phyloP scores from a whole-genome alignment of 2,888 invertebrate species.

The Malthinus flaveolus region DNA sequence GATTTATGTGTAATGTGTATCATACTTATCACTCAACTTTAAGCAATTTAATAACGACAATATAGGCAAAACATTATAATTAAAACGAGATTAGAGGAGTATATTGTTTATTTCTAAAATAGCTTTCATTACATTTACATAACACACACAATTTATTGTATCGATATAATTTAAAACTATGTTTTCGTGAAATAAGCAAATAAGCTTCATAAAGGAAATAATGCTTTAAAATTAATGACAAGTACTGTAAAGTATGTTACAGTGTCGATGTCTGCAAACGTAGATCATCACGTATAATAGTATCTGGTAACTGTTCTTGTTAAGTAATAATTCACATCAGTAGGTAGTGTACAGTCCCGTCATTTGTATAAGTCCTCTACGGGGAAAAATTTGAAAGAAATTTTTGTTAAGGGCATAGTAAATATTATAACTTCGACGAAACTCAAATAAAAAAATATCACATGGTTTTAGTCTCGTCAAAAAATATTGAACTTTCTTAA shows the following conservation, averaged over 20 bases:
- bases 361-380: conserved; percentile 32
- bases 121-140: too few relatives aligned
- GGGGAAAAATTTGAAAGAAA: conserved; percentile 23
- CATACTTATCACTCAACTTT: too few relatives aligned
- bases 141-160: too few relatives aligned
- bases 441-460: conserved; percentile 1
- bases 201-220: too few relatives aligned
- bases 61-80: too few relatives aligned
- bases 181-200: too few relatives aligned
- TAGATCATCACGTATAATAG: conserved; percentile 19
- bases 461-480: conserved; percentile 1
- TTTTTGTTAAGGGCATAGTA: background rate
- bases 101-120: too few relatives aligned
- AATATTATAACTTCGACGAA: conserved; percentile 4
- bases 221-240: background rate
- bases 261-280: conserved; percentile 10
- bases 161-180: too few relatives aligned
- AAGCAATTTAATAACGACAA: too few relatives aligned
- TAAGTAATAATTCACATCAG: conserved; percentile 22
- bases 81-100: too few relatives aligned
- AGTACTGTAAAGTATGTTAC: conserved; percentile 14
- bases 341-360: conserved; percentile 29
- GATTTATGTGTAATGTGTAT: too few relatives aligned
- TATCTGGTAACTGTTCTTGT: conserved; percentile 26
- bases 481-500: background rate